These are phyloP conservation scores for Brachyptera putata DNA, from an alignment of 2,888 invertebrate genomes.

Conservation along the genomic window DNA sequence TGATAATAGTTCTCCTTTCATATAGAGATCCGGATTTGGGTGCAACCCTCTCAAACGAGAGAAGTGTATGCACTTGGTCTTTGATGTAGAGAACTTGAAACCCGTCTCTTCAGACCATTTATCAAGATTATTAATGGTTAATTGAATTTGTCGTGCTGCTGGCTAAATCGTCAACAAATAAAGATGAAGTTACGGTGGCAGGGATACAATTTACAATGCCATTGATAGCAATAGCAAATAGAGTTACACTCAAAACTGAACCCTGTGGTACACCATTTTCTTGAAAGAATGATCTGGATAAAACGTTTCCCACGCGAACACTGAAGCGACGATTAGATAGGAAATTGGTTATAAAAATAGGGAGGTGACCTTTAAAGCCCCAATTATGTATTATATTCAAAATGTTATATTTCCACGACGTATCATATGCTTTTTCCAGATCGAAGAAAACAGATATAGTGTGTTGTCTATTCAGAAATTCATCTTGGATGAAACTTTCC, in stretches of 20 bases:
- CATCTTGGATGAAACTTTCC: conserved; percentile 32
- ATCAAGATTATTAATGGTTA: conserved; percentile 8
- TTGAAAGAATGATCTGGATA: conserved; percentile 25
- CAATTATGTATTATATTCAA: conserved; percentile 29
- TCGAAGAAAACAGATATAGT: conserved; percentile 34
- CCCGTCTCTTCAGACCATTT: conserved; percentile 14
- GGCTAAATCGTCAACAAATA: conserved; percentile 22
- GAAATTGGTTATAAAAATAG: too few relatives aligned
- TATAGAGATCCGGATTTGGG: not conserved
- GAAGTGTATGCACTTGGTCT: conserved; percentile 18
- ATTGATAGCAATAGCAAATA: too few relatives aligned
- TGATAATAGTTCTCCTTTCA: not conserved
- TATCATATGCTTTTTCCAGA: conserved; percentile 30
- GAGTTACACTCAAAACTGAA: too few relatives aligned
- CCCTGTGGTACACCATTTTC: too few relatives aligned
- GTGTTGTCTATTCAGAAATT: conserved; percentile 32
- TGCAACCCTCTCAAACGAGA: not conserved
- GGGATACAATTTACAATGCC: conserved; percentile 13
- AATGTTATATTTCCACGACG: conserved; percentile 31
- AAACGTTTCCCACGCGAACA: conserved; percentile 9
- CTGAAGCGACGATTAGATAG: conserved; percentile 8
- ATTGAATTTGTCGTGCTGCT: not conserved
- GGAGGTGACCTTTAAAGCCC: conserved; percentile 32
- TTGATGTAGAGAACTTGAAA: too few relatives aligned
- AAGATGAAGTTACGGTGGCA: too few relatives aligned